Base-by-base conservation (phyloP, 2,888 invertebrate species). In the Chloromyia formosa region DNA sequence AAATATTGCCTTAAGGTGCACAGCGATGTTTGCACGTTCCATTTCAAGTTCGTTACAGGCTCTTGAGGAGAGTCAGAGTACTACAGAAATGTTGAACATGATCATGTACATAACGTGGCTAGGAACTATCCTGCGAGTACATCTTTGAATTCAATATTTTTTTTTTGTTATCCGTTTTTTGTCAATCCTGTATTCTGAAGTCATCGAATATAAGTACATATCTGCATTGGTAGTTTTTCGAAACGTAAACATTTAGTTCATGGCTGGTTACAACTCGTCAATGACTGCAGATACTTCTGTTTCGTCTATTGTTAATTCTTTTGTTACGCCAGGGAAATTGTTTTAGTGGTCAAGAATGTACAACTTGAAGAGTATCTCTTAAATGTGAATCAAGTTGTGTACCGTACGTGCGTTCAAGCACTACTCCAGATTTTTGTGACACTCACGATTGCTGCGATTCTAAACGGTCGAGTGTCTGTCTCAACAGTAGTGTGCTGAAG, bases 371-470 rank as follows among this genome's bases (percentile, higher is more conserved):
- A 66, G 66, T 62, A 66, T 66, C 20, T 66, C 66, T 66, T 22
- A 10, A 49, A 66, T 66, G 16, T 45, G 66, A 66, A 66, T 66
- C 49, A 35, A 66, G 66, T 1, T 66, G 66, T 66, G 49, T 49
- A 62, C 49, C 66, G 22, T 58, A 69, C 27, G 40, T 58, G 35
- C 12, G 40, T 42, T 58, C 20, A 58, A 71, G 58, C 16, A 22
- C 27, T 71, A 56, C 56, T 56, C 49, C 14, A 56, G 18, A 40
- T 71, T 56, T 56, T 71, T 71, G 71, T 53, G 58, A 58, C 58
- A 58, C 71, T 71, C 71, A 71, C 71, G 71, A 71, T 40, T 23
- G 56, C 71, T 23, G 22, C 66, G 12, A 22, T 66, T 14, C 42
- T 49, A n/a, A 49, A 22, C 16, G 45, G 49, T 66, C 45, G 18